Base-by-base conservation (phyloP, 1,140 invertebrate genomes). In the Drosophila littoralis region DNA sequence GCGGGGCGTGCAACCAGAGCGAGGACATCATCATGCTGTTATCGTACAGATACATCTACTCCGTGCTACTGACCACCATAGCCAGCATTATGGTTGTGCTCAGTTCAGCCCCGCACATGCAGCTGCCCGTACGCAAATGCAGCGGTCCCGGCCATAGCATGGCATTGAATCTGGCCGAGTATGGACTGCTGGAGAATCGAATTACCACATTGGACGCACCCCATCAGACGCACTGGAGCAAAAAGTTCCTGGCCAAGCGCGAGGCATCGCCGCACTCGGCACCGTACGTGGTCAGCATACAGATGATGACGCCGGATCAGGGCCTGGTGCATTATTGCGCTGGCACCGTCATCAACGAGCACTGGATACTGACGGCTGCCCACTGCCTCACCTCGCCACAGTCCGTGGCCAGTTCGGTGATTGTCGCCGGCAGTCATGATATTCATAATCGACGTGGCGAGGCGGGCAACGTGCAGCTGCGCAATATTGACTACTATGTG, bases 231-330 rank as follows among this genome's bases (percentile, higher is more conserved):
- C 61, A 81, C 28, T 92, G 91, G 81, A 80, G 52, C 52, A 83
- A 88, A 43, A 90, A 91, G 51, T 88, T 91, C 17, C 71, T 92
- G 63, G 91, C 91, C 59, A 92, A 92, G 58, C 76, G 76, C 8
- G 91, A 92, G 65, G 92, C 92, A 5, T 63, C 63, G 52, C 79
- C 83, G 10, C 90, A 92, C 17, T 82, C 86, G 32, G 92, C 92
- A n/a, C 92, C 91, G 8, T 92, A 86, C 36, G 91, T 92, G 38
- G 92, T 92, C 55, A 91, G 90, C 51, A 85, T 93, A 38, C 92
- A 92, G 64, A 77, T 82, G 60, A 82, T 76, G 76, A 91, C 84
- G 15, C 77, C 81, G 3, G 84, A 91, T 32, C 77, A 84, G 7
- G 86, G 86, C 0, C 65, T 90, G 57, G 81, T 91, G 0, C 91